Percentiles rank a stretch among this genome's conserved stretches.
phyloP scores from a whole-genome alignment of 2,797 vertebrate genomes.

The Triplophysa bombifrons region DNA sequence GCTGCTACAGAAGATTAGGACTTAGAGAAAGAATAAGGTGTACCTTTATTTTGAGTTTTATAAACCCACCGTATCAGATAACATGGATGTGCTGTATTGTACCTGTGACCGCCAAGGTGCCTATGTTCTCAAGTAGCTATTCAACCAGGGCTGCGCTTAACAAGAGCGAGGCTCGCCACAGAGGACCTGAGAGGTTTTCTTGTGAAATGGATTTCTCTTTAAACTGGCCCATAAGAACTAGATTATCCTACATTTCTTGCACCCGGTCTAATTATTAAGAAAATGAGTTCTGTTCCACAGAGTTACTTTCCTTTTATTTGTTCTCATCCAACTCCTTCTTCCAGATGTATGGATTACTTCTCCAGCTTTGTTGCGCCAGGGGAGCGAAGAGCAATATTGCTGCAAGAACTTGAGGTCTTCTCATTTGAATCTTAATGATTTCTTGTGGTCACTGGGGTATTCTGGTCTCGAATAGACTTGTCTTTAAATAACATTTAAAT shows the following conservation, averaged over 20 bases:
- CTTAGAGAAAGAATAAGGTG: neutral
- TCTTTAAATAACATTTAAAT: slow-evolving; percentile 39
- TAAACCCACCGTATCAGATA: neutral
- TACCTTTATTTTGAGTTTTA: neutral
- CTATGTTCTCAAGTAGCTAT: neutral
- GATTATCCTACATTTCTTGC: slow-evolving; percentile 1
- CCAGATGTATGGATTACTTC: slow-evolving; percentile 18
- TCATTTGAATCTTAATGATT: slow-evolving; percentile 34
- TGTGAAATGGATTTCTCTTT: slow-evolving; percentile 1
- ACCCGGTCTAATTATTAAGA: neutral
- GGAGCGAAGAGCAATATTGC: slow-evolving; percentile 20
- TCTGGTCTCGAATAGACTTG: slow-evolving; percentile 4
- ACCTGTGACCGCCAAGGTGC: neutral
- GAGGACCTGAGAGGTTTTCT: neutral
- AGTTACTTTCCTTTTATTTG: slow-evolving; percentile 3
- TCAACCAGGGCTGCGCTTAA: neutral
- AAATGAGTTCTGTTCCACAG: slow-evolving; percentile 18
- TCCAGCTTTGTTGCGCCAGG: neutral
- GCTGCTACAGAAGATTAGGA: neutral
- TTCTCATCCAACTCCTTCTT: slow-evolving; percentile 24
- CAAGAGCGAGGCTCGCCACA: neutral
- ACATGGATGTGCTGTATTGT: neutral
- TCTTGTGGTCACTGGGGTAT: neutral
- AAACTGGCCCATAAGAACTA: slow-evolving; percentile 1
- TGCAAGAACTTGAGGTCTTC: slow-evolving; percentile 22